Evolutionary conservation across 2,797 vertebrate species (phyloP).

Genomic region (Molossus molossus): DNA sequence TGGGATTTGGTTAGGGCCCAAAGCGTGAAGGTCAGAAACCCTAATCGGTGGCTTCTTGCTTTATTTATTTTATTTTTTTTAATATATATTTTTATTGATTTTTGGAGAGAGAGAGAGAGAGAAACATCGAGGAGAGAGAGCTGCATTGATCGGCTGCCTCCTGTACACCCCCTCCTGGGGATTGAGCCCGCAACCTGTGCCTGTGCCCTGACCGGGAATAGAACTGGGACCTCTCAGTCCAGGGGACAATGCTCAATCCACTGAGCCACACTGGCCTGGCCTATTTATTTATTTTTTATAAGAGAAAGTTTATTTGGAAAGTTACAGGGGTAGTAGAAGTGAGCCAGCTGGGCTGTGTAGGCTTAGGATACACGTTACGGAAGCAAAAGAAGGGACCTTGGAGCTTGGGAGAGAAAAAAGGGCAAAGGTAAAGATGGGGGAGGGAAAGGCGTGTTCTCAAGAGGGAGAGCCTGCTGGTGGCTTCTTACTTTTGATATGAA

Average conservation of each 20-base stretch:
- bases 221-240: no score
- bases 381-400: not conserved
- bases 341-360: not conserved
- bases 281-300: not conserved
- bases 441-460: not conserved
- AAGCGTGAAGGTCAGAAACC: conserved; percentile 5
- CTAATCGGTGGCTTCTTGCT: conserved; percentile 21
- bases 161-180: no score
- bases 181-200: no score
- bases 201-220: no score
- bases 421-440: not conserved
- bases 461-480: not conserved
- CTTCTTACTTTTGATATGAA: conserved; percentile 62
- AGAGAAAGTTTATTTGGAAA: not conserved
- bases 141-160: no score
- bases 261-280: no score
- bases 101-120: no score
- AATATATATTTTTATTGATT: no score
- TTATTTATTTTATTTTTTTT: not conserved
- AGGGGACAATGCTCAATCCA: no score
- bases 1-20: conserved; percentile 7
- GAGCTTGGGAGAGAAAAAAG: not conserved
- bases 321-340: not conserved
- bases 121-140: no score
- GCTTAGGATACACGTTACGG: not conserved